A percentile compares a stretch with the other conserved stretches of the same genome.
Evolutionary conservation across 2,888 invertebrate species (phyloP).

Genomic region (Belgica antarctica): DNA sequence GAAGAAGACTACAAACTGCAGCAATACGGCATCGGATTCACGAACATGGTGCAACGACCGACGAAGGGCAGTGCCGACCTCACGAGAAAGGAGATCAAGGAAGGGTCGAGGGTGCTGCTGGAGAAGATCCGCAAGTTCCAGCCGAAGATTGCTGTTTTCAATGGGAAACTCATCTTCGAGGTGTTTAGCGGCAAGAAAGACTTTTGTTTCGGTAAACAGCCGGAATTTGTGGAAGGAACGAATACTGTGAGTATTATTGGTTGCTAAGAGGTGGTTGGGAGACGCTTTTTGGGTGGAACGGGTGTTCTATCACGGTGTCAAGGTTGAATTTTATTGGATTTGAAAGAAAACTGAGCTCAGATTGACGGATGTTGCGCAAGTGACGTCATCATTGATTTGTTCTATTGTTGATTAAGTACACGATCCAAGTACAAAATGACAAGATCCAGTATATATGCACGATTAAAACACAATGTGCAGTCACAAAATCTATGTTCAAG

Average conservation of each 20-base stretch:
- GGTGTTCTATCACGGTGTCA: background rate
- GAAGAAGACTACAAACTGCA: slow-evolving; percentile 92
- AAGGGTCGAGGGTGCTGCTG: slow-evolving; percentile 82
- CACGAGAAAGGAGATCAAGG: slow-evolving; percentile 89
- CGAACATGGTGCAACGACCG: slow-evolving; percentile 94
- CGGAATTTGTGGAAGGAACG: slow-evolving; percentile 88
- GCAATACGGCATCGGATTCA: slow-evolving; percentile 95
- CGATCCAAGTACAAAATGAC: too few species aligned
- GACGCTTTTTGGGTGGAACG: too few species aligned
- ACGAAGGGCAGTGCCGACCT: slow-evolving; percentile 96
- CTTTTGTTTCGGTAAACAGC: slow-evolving; percentile 94
- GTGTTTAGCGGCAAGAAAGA: slow-evolving; percentile 97
- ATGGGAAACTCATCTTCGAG: slow-evolving; percentile 98
- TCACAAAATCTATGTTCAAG: too few species aligned
- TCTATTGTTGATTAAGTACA: too few species aligned
- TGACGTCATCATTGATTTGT: too few species aligned
- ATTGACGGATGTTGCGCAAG: too few species aligned
- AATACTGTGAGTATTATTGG: slow-evolving; percentile 84
- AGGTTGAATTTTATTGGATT: too few species aligned
- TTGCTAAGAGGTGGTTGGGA: too few species aligned
- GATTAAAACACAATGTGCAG: too few species aligned
- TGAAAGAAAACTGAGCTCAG: too few species aligned
- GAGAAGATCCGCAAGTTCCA: slow-evolving; percentile 89
- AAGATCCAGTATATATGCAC: too few species aligned
- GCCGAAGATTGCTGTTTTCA: slow-evolving; percentile 96